Evolutionary conservation across 2,797 vertebrate genomes (phyloP).

Genomic region (Petrocephalus schoutedeni): DNA sequence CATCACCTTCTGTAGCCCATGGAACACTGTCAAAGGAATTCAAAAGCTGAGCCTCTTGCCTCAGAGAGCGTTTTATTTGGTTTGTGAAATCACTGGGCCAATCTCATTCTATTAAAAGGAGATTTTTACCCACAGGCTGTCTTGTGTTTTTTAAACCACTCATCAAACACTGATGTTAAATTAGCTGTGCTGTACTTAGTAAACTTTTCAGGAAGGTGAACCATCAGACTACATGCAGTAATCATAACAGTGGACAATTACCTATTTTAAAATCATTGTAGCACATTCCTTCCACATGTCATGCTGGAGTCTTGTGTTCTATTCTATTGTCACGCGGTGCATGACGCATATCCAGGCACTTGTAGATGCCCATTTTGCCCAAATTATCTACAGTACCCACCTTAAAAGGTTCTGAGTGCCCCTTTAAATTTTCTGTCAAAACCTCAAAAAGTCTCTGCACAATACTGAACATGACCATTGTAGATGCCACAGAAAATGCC

Average conservation of each 20-base stretch:
- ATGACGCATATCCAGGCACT: not conserved
- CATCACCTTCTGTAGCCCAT: not conserved
- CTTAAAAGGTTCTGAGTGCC: not conserved
- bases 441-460: not conserved
- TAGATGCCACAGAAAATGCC: not conserved
- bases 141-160: not conserved
- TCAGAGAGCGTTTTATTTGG: not conserved
- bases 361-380: not conserved
- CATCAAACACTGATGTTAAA: not conserved
- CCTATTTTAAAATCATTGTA: not conserved
- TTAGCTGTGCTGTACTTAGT: not conserved
- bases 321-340: too few species aligned
- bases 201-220: not conserved
- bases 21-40: not conserved
- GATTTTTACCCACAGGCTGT: not conserved
- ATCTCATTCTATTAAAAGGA: not conserved
- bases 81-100: not conserved
- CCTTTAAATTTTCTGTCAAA: not conserved
- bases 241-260: not conserved
- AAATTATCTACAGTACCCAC: not conserved
- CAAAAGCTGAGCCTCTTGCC: not conserved
- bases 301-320: not conserved
- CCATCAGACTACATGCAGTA: not conserved
- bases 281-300: not conserved
- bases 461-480: not conserved